Base-by-base conservation (phyloP, 2,113 vertebrate species). In the Nothobranchius furzeri region DNA sequence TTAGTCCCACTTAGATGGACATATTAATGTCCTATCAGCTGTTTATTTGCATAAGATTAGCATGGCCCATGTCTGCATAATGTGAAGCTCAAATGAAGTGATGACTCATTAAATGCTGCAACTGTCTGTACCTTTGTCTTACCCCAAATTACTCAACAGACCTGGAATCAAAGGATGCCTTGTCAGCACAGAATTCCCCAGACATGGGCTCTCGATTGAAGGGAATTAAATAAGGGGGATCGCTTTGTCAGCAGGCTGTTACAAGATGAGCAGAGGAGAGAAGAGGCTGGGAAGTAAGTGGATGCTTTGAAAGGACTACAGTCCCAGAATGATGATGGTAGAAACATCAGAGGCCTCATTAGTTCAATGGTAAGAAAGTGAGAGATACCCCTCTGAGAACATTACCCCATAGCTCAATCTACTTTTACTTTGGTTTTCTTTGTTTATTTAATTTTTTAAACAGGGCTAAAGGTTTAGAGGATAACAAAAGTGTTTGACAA, bases 81-180 rank as follows among this genome's bases (percentile, higher is more conserved):
- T 75, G 52, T 84, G 67, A 77, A 54, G 51, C 54, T 76, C 37
- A 75, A 64, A 53, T 58, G 59, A 85, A 76, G 40, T 68, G 76
- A 78, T 86, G 67, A 81, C 65, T 88, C 68, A 82, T 76, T 74
- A 64, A 74, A 64, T 64, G 14, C 64, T 63, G 59, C 45, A 47
- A 76, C 69, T 64, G 62, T 73, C 14, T 73, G 62, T 75, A 62
- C 57, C 64, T 82, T 75, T 75, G 46, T 58, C 52, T 73, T 63
- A 61, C 79, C 63, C 59, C 53, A 62, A 74, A 73, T 82, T 69
- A 82, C 66, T 74, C 47, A 87, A 74, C 85, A 92, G 87, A 77
- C 61, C 75, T 85, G 71, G 85, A 91, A 89, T 91, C 78, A 90
- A 89, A 84, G 71, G 71, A 85, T 79, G 75, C 87, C 86, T 84